phyloP scores from a whole-genome alignment of 2,797 vertebrate genomes.

The Vespertilio murinus region DNA sequence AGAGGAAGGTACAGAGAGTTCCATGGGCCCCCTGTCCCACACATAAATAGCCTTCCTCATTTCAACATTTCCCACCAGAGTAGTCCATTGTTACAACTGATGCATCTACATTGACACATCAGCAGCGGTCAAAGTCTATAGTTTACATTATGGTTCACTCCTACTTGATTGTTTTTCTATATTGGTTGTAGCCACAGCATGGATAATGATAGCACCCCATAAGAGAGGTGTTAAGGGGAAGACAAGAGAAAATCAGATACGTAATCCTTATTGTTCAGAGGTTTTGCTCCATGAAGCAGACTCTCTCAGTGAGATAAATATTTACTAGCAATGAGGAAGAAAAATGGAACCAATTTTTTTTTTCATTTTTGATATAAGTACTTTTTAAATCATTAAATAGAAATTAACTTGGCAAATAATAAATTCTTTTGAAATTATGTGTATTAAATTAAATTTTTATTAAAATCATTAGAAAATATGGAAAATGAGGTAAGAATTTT shows the following conservation, averaged over 20 bases:
- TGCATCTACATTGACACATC: not conserved
- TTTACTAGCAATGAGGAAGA: conserved; percentile 27
- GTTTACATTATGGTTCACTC: not conserved
- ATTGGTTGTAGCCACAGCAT: not conserved
- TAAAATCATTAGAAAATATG: conserved; percentile 22
- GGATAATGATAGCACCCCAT: not conserved
- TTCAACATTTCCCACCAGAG: not conserved
- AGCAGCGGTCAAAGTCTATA: not conserved
- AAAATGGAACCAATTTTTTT: conserved; percentile 2
- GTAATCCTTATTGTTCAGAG: not conserved
- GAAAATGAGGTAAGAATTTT: conserved; percentile 32
- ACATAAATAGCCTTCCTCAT: not conserved
- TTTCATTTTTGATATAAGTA: not conserved
- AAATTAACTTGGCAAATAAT: conserved; percentile 15
- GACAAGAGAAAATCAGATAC: not conserved
- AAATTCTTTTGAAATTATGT: conserved; percentile 46
- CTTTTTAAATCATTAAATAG: conserved; percentile 27
- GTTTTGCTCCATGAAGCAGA: not conserved
- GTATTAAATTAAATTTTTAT: conserved; percentile 32
- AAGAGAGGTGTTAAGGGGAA: not conserved
- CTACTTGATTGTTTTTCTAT: not conserved
- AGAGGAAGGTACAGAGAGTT: not conserved
- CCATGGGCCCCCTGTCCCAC: not conserved
- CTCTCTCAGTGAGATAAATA: not conserved
- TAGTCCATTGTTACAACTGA: not conserved